Percentiles rank a stretch among this genome's conserved stretches.
phyloP scores from a whole-genome alignment of 2,113 vertebrate genomes.

The Collichthys lucidus region DNA sequence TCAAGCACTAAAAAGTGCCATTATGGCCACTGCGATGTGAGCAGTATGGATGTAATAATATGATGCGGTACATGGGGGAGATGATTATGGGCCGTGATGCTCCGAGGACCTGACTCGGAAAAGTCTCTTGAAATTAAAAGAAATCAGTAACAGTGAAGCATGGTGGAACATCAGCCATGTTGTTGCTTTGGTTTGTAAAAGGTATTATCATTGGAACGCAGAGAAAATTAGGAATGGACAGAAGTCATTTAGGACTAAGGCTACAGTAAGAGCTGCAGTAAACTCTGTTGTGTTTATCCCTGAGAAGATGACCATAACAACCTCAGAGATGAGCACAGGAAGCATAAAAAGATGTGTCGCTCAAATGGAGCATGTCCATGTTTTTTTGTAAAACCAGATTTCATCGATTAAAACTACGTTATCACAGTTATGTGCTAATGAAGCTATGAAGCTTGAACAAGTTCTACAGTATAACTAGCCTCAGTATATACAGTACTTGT shows the following conservation, averaged over 20 bases:
- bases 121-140: constrained; percentile 22
- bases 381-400: constrained; percentile 30
- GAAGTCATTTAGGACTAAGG: constrained; percentile 66
- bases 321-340: constrained; percentile 68
- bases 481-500: not conserved
- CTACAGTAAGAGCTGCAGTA: constrained; percentile 51
- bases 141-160: not conserved
- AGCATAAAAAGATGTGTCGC: constrained; percentile 70
- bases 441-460: not conserved
- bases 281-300: constrained; percentile 61
- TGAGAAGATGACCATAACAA: constrained; percentile 64
- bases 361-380: constrained; percentile 11
- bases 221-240: constrained; percentile 8
- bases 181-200: constrained; percentile 17
- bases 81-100: constrained; percentile 41
- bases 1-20: constrained; percentile 91
- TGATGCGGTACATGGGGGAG: constrained; percentile 51
- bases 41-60: constrained; percentile 47
- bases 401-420: constrained; percentile 3
- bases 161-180: not conserved
- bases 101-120: constrained; percentile 13
- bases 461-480: not conserved
- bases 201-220: not conserved
- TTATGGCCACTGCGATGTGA: constrained; percentile 84
- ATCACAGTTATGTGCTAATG: constrained; percentile 10